Conservation (phyloP, 1,140 invertebrate genomes). For the Heliconius hewitsoni region DNA sequence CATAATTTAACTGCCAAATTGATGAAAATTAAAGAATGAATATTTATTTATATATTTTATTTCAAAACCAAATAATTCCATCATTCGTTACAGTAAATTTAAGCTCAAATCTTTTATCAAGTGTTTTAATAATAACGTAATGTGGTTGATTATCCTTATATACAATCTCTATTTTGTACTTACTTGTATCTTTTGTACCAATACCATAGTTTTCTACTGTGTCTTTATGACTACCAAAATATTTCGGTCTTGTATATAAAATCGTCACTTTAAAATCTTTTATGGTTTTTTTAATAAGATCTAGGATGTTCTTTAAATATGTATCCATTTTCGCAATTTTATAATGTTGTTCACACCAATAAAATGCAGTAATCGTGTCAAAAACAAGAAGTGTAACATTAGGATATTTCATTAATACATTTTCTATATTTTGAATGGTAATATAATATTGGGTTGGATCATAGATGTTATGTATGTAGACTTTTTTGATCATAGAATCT, state of each 20-base stretch:
- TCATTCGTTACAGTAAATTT: conserved; percentile 47
- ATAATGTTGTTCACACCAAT: conserved; percentile 69
- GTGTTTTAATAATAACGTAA: conserved; percentile 48
- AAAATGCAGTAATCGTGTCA: conserved; percentile 70
- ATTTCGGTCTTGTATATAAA: conserved; percentile 64
- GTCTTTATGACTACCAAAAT: conserved; percentile 66
- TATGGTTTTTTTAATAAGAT: conserved; percentile 56
- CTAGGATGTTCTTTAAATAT: conserved; percentile 62
- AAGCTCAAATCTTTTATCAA: conserved; percentile 42
- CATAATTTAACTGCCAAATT: conserved; percentile 27
- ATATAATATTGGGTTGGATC: conserved; percentile 59
- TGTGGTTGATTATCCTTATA: conserved; percentile 40
- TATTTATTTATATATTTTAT: conserved; percentile 2
- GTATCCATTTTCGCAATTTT: conserved; percentile 70
- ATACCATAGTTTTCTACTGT: conserved; percentile 51
- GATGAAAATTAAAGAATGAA: background rate
- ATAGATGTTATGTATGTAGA: conserved; percentile 60
- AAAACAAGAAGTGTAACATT: conserved; percentile 63
- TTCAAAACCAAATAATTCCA: conserved; percentile 51
- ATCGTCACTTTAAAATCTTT: conserved; percentile 63
- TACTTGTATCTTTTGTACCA: conserved; percentile 48
- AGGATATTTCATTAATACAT: conserved; percentile 54
- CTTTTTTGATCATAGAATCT: conserved; percentile 46
- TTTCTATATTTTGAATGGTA: conserved; percentile 65
- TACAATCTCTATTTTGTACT: conserved; percentile 57